Conservation (phyloP, 2,888 invertebrate genomes). For the Parnassius smintheus region DNA sequence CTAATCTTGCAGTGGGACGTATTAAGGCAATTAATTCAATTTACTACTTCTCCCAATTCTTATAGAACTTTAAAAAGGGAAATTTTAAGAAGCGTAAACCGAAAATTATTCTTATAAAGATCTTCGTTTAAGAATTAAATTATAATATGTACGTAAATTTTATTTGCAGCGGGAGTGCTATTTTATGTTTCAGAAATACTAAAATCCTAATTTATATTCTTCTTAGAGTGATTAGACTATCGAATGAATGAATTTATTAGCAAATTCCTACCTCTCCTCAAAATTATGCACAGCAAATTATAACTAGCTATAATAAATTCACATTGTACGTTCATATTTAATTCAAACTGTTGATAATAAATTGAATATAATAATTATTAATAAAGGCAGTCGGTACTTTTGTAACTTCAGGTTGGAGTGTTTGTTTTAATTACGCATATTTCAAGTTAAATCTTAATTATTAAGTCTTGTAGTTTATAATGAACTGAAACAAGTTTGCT, state of each 20-base stretch:
- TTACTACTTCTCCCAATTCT: too few relatives aligned
- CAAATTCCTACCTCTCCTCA: conserved; percentile 20
- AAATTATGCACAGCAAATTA: conserved; percentile 26
- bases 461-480: background rate
- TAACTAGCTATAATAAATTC: conserved; percentile 20
- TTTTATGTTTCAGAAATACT: too few relatives aligned
- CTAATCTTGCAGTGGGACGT: too few relatives aligned
- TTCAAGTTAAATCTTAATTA: conserved; percentile 20
- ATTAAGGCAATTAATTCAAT: too few relatives aligned
- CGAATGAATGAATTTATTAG: background rate
- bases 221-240: conserved; percentile 4
- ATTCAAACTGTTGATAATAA: conserved; percentile 17
- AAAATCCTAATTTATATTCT: background rate
- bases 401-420: conserved; percentile 13
- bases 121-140: too few relatives aligned
- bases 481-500: background rate
- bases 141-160: too few relatives aligned
- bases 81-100: too few relatives aligned
- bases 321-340: conserved; percentile 19
- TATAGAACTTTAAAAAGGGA: too few relatives aligned
- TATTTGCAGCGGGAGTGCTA: too few relatives aligned
- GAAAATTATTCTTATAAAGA: too few relatives aligned
- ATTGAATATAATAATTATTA: conserved; percentile 13
- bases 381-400: conserved; percentile 21
- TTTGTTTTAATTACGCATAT: conserved; percentile 24